phyloP scores from a whole-genome alignment of 2,113 vertebrate genomes.

The Oncorhynchus kisutch region DNA sequence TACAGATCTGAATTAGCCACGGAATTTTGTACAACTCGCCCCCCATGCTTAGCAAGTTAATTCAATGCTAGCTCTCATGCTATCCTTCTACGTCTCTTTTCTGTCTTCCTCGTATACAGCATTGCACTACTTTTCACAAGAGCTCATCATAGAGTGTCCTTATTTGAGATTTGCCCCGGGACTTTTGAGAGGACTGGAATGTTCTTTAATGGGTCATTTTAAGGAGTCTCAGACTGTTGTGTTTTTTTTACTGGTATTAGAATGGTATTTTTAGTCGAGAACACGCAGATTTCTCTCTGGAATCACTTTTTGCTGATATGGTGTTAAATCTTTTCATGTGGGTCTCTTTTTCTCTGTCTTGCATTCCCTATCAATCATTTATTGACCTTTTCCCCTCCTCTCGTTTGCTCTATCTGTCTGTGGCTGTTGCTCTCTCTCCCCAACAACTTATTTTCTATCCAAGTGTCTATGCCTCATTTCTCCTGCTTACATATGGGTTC shows the following conservation, averaged over 20 bases:
- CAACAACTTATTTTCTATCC: not conserved
- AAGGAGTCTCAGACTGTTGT: not conserved
- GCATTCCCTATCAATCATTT: too few relatives aligned
- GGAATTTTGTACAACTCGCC: too few relatives aligned
- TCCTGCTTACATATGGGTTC: too few relatives aligned
- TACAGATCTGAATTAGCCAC: too few relatives aligned
- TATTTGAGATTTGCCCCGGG: too few relatives aligned
- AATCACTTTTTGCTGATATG: not conserved
- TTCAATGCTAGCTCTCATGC: too few relatives aligned
- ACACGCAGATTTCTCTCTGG: not conserved
- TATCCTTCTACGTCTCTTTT: too few relatives aligned
- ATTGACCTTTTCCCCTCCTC: not conserved
- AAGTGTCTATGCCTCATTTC: not conserved
- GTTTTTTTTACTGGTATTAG: too few relatives aligned
- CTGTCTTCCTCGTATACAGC: too few relatives aligned
- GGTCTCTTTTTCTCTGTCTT: not conserved
- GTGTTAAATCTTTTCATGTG: conserved; percentile 7
- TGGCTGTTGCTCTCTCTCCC: conserved; percentile 2
- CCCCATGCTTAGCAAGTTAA: too few relatives aligned
- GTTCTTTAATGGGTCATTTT: not conserved
- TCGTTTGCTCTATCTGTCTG: not conserved
- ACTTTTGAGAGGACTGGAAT: not conserved
- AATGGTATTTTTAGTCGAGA: not conserved
- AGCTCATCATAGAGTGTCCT: too few relatives aligned
- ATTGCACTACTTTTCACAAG: too few relatives aligned